Evolutionary conservation across 2,888 invertebrate genomes (phyloP).

Genomic region (Bugulina stolonifera): DNA sequence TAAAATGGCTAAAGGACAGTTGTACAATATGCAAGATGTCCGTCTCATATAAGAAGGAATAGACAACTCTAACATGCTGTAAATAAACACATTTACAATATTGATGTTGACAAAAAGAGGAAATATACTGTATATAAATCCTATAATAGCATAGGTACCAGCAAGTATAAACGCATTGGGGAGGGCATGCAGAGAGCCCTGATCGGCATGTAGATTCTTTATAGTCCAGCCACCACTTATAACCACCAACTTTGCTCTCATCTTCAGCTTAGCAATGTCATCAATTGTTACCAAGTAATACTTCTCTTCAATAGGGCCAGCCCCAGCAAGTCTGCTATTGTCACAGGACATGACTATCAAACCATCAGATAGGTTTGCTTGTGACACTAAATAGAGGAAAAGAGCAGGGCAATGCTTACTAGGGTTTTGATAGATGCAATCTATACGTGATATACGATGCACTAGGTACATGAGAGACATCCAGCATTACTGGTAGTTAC

Average conservation of each 20-base stretch:
- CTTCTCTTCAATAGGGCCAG: constrained; percentile 32
- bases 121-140: too few species aligned
- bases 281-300: constrained; percentile 40
- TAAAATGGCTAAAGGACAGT: too few species aligned
- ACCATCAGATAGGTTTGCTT: constrained; percentile 36
- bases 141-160: neutral
- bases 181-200: neutral
- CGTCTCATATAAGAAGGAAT: too few species aligned
- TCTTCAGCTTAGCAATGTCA: constrained; percentile 39
- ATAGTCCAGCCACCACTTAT: constrained; percentile 39
- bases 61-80: too few species aligned
- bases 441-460: too few species aligned
- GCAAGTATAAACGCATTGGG: constrained; percentile 13
- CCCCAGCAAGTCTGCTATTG: constrained; percentile 30
- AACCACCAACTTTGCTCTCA: constrained; percentile 44
- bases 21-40: too few species aligned
- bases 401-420: too few species aligned
- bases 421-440: too few species aligned
- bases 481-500: too few species aligned
- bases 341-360: constrained; percentile 41
- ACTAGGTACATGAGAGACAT: neutral
- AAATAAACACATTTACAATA: too few species aligned
- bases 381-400: constrained; percentile 22
- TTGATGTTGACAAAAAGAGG: too few species aligned
- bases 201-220: neutral